Evolutionary conservation across 2,797 vertebrate genomes (phyloP), one percentile per base, ranked within the genome.

Genomic region (Botia almorhae): DNA sequence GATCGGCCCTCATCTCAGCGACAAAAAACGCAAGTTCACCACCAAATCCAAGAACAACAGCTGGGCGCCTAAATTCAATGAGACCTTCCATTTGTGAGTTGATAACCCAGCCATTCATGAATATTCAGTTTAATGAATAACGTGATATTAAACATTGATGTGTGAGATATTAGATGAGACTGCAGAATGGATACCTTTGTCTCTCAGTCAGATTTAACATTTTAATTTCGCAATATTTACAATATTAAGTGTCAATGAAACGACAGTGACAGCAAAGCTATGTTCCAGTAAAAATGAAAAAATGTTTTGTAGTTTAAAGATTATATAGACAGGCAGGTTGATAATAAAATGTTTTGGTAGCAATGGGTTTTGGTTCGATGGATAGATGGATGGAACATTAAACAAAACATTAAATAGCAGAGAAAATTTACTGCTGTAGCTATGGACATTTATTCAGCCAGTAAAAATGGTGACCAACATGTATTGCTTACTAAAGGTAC

Each of bases 31-130:
- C 88, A 96, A 95, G 84, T 99, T 98, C 85, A 96, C 97, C 89
- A 99, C 97, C 71, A 99, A 99, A 87, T 99, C 98, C 19, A 99
- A 99, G 91, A 99, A 97, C 91, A 99, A 98, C 94, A 97, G 95
- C 93, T 99, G 98, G 98, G 94, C 96, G 14, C 98, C 98, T 55
- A 99, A 98, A 81, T 99, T 96, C 93, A 98, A 96, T 2, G 98
- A 99, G 90, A 98, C 94, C 0, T 99, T 98, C 87, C 95, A 98
- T 85, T 99, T 99, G 98, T 99, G 91, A 96, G 98, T 96, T 75
- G 39, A 46, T 43, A 7, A 23, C 5, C 43, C 43, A 26, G 33
- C 21, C 51, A 46, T 26, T 58, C 14, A 19, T 1, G 0, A 48
- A n/a, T 48, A 11, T 29, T 64, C 19, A 72, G 10, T 4, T 23